These are phyloP conservation scores for Myrmecophaga tridactyla DNA, from an alignment of 2,113 vertebrate species.

Conservation along the genomic window DNA sequence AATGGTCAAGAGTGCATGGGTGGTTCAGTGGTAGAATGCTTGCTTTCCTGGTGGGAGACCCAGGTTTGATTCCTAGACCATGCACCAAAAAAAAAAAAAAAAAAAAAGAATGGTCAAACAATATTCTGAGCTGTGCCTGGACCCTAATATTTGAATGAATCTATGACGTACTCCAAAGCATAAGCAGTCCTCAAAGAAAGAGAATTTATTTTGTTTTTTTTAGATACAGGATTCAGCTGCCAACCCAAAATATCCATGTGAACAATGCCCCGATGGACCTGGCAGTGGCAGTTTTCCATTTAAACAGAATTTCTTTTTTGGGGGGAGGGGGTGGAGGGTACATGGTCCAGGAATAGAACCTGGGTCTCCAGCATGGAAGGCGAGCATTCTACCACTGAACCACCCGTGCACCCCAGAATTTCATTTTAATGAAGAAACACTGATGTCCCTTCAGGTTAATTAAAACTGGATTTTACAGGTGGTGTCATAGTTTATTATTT, in stretches of 20 bases:
- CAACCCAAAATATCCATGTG: not conserved
- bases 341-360: too few relatives aligned
- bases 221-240: conserved; percentile 32
- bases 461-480: conserved; percentile 62
- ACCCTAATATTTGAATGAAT: not conserved
- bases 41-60: too few relatives aligned
- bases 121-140: not conserved
- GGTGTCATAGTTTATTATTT: conserved; percentile 46
- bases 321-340: too few relatives aligned
- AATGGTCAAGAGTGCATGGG: too few relatives aligned
- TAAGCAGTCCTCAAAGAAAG: not conserved
- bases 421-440: conserved; percentile 53
- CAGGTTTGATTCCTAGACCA: too few relatives aligned
- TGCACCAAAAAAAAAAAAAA: too few relatives aligned
- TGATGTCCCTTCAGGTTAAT: conserved; percentile 57
- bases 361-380: too few relatives aligned
- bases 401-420: too few relatives aligned
- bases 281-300: conserved; percentile 50
- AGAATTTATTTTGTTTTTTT: conserved; percentile 49
- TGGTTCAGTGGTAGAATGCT: too few relatives aligned
- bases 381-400: too few relatives aligned
- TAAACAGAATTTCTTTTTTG: conserved; percentile 58
- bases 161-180: not conserved
- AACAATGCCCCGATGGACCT: conserved; percentile 24
- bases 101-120: not conserved